Percentiles rank a stretch among this genome's conserved stretches.
These are phyloP conservation scores for Eudasyphora cyanicolor DNA, from an alignment of 2,888 invertebrate species.

Conservation along the genomic window DNA sequence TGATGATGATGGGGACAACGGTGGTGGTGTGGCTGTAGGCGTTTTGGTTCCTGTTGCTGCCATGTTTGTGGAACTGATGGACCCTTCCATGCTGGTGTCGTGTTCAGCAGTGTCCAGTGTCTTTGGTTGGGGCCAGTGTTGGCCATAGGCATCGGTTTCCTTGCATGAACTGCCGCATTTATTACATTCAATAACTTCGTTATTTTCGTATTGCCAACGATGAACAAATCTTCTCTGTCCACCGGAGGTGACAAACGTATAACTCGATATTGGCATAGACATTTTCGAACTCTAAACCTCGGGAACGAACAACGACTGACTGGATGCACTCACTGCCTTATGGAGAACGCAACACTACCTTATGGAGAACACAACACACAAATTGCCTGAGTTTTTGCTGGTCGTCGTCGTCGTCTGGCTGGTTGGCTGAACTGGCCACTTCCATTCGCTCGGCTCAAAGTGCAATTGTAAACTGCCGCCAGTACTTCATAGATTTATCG, in stretches of 20 bases:
- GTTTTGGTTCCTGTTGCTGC: neutral
- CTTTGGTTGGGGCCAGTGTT: slow-evolving; percentile 46
- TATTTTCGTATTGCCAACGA: slow-evolving; percentile 48
- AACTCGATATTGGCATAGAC: slow-evolving; percentile 43
- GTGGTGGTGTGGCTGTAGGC: neutral
- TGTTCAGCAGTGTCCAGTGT: slow-evolving; percentile 42
- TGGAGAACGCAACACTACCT: neutral
- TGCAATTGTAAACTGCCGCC: slow-evolving; percentile 44
- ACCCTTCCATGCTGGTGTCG: slow-evolving; percentile 13
- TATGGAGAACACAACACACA: neutral
- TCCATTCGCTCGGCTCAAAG: neutral
- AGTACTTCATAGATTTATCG: neutral
- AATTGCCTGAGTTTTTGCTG: neutral
- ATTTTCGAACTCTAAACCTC: slow-evolving; percentile 43
- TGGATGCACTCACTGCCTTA: neutral
- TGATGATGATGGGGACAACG: neutral
- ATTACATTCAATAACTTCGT: slow-evolving; percentile 53
- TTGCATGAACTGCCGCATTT: slow-evolving; percentile 51
- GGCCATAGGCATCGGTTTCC: slow-evolving; percentile 45
- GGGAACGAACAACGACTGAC: neutral
- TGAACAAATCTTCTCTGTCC: slow-evolving; percentile 48
- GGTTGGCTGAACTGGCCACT: neutral
- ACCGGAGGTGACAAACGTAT: slow-evolving; percentile 47
- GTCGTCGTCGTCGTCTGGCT: neutral
- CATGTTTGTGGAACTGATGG: too few relatives aligned